These are phyloP conservation scores for Drosophila atripex DNA, from an alignment of 2,888 invertebrate genomes.

Conservation along the genomic window DNA sequence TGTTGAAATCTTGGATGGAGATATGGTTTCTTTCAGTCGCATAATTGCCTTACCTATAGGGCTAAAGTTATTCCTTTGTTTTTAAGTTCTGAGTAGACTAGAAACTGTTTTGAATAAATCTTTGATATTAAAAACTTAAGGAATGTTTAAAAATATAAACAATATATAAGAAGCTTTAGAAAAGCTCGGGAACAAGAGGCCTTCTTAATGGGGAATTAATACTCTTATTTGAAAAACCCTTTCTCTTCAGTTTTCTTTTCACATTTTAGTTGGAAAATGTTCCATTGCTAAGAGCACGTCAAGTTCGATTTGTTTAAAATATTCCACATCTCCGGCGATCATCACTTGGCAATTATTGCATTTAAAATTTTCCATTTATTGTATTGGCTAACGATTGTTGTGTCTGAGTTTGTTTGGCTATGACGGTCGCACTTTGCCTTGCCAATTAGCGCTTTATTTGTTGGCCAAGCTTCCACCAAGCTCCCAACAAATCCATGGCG, in stretches of 20 bases:
- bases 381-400: slow-evolving; percentile 39
- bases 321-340: slow-evolving; percentile 37
- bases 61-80: slow-evolving; percentile 8
- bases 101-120: slow-evolving; percentile 1
- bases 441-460: slow-evolving; percentile 62
- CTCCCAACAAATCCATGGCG: slow-evolving; percentile 31
- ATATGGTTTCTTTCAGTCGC: slow-evolving; percentile 8
- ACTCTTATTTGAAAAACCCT: not conserved
- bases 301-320: slow-evolving; percentile 13
- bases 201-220: not conserved
- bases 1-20: slow-evolving; percentile 9
- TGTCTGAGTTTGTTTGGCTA: slow-evolving; percentile 23
- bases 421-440: slow-evolving; percentile 46
- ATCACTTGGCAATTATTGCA: slow-evolving; percentile 42
- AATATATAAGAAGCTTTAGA: not conserved
- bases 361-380: slow-evolving; percentile 69
- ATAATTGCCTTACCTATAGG: slow-evolving; percentile 20
- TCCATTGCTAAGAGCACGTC: slow-evolving; percentile 29
- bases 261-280: slow-evolving; percentile 5
- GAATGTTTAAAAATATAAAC: not conserved
- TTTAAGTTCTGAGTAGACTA: not conserved
- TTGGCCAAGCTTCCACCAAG: slow-evolving; percentile 16
- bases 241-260: not conserved
- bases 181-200: not conserved
- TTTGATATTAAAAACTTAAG: not conserved